Percentiles rank a stretch among this genome's conserved stretches.
Conservation (phyloP, 1,140 invertebrate species). For the Gryon sp. region DNA sequence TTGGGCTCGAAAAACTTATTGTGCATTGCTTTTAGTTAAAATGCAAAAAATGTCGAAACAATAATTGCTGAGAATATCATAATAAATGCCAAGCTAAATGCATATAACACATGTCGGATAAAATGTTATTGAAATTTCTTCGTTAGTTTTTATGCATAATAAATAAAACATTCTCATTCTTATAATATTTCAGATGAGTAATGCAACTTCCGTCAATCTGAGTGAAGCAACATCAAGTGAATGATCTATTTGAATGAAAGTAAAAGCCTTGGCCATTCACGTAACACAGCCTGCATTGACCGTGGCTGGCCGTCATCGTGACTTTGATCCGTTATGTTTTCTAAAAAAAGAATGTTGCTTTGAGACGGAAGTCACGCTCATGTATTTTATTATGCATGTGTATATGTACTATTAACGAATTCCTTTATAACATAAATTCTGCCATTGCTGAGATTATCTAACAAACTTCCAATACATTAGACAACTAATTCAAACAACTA, state of each 20-base stretch:
- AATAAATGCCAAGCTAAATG: no score
- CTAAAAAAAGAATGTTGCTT: conserved; percentile 36
- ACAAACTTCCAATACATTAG: no score
- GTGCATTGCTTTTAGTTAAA: conserved; percentile 21
- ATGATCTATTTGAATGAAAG: conserved; percentile 62
- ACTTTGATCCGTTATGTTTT: conserved; percentile 54
- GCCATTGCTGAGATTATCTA: no score
- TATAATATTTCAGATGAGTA: background rate
- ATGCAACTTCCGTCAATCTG: conserved; percentile 28
- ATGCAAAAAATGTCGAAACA: background rate
- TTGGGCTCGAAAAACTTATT: conserved; percentile 17
- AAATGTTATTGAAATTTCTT: no score
- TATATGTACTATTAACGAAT: background rate
- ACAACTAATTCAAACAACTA: no score
- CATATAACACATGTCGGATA: no score
- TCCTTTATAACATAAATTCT: background rate
- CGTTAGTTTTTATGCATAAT: no score
- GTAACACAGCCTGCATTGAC: conserved; percentile 43
- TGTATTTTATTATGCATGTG: no score
- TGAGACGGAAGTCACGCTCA: conserved; percentile 34
- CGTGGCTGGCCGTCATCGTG: conserved; percentile 46
- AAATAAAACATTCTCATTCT: background rate
- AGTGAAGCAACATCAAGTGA: conserved; percentile 32
- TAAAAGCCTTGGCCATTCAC: conserved; percentile 55
- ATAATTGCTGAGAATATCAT: no score